A percentile compares a stretch with the other conserved stretches of the same genome.
Evolutionary conservation across 2,113 vertebrate species (phyloP).

Genomic region (Gallinago paraguaiae): DNA sequence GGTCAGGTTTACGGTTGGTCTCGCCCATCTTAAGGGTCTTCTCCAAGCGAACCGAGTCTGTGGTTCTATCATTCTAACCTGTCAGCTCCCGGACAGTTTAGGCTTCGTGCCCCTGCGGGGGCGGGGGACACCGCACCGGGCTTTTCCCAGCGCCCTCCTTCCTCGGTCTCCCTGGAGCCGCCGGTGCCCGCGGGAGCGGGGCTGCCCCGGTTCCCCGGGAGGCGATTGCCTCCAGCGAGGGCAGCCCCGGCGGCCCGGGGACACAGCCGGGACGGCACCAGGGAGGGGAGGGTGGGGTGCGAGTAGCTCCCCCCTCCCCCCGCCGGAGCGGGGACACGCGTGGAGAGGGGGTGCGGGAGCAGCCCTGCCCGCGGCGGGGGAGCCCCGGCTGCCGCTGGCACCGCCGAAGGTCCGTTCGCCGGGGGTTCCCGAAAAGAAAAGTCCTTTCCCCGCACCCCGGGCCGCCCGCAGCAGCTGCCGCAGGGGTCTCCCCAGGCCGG

Average conservation of each 20-base stretch:
- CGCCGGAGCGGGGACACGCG: background rate
- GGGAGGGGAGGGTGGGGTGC: too few species aligned
- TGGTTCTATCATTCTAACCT: rapidly evolving
- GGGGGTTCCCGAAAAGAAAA: background rate
- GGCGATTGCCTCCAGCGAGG: background rate
- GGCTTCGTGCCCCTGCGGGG: background rate
- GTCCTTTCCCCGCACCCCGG: background rate
- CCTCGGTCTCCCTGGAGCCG: too few species aligned
- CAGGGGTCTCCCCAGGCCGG: background rate
- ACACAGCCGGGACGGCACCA: background rate
- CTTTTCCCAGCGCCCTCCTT: rapidly evolving
- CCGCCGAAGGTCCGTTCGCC: background rate
- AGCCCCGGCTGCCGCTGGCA: background rate
- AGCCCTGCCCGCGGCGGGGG: rapidly evolving
- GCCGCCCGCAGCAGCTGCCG: background rate
- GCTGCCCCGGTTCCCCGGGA: too few species aligned
- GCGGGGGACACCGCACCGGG: background rate
- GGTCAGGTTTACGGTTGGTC: rapidly evolving
- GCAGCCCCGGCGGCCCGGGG: background rate
- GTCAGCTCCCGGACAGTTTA: background rate
- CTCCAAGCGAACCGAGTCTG: rapidly evolving
- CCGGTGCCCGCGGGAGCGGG: background rate
- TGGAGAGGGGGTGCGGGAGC: background rate
- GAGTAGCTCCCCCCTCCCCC: too few species aligned
- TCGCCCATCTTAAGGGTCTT: background rate